Base-by-base conservation (phyloP, 2,888 invertebrate species). In the Xanthorhoe spadicearia region DNA sequence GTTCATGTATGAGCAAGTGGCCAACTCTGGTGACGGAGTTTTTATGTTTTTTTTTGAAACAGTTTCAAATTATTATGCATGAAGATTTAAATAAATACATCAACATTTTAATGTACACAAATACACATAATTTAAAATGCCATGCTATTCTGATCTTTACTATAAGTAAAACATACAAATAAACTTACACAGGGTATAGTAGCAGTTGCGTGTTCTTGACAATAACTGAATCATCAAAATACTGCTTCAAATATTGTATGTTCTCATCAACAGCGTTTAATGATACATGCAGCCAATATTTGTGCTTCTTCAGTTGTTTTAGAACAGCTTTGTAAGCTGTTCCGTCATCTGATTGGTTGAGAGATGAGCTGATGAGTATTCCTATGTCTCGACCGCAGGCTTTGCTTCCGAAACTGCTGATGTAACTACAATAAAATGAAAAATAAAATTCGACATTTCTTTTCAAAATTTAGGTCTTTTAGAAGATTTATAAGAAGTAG, bases 131-230 rank as follows among this genome's bases (percentile, higher is more conserved):
- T n/a, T n/a, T n/a, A n/a, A n/a, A n/a, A n/a, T n/a, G n/a, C n/a
- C n/a, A n/a, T n/a, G n/a, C n/a, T n/a, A n/a, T n/a, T n/a, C n/a
- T n/a, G n/a, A n/a, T n/a, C 28, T 28, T 32, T 32, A 32, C 32
- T 7, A 32, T 6, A 32, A 32, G 32, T 32, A 32, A 32, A 32
- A 5, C 32, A 32, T 38, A 38, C 23, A 23, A 23, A 23, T 51
- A 43, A 53, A 84, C 94, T 94, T 88, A 96, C 96, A 90, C 87
- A 7, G 96, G 95, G 89, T 97, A 97, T 15, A 97, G 83, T 7
- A 96, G 83, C 35, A 96, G 82, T 65, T 95, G 95, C 59, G 96
- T 89, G 76, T 95, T 95, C 28, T 91, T 83, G 43, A 89, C 89
- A 71, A 97, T 95, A 43, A 94, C 94, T 5, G 90, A 77, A 59